Evolutionary conservation across 64 coral and sea anemone genomes (phyloP).

Genomic region (Platygyra sinensis): DNA sequence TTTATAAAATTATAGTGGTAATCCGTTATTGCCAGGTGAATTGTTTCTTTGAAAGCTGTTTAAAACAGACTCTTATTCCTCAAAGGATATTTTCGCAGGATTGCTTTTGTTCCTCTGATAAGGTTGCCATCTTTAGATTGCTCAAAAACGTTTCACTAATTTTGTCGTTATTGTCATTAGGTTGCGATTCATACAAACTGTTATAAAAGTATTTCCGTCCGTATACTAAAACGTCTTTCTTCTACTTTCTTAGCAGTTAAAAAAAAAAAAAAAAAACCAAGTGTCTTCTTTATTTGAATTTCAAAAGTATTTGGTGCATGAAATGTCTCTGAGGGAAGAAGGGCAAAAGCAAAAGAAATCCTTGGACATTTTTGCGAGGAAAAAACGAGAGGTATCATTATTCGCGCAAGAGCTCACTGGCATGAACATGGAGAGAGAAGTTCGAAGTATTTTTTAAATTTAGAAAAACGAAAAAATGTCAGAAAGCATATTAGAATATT

Average conservation of each 20-base stretch:
- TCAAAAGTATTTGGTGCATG: too few relatives aligned
- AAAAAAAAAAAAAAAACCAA: too few relatives aligned
- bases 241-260: too few relatives aligned
- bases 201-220: neutral
- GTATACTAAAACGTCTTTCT: too few relatives aligned
- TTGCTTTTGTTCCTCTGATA: constrained; percentile 7
- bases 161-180: neutral
- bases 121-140: neutral
- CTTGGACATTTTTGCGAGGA: neutral
- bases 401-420: neutral
- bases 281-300: too few relatives aligned
- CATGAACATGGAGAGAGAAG: neutral
- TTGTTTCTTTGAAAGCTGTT: neutral
- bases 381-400: neutral
- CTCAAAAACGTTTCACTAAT: neutral
- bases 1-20: neutral
- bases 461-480: neutral
- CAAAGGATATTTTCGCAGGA: neutral
- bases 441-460: neutral
- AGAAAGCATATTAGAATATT: neutral
- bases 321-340: too few relatives aligned
- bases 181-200: neutral
- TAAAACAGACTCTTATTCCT: neutral
- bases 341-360: too few relatives aligned
- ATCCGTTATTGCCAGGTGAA: neutral